These are phyloP conservation scores for Lottia gigantea DNA, from an alignment of 2,888 invertebrate species.

Conservation along the genomic window DNA sequence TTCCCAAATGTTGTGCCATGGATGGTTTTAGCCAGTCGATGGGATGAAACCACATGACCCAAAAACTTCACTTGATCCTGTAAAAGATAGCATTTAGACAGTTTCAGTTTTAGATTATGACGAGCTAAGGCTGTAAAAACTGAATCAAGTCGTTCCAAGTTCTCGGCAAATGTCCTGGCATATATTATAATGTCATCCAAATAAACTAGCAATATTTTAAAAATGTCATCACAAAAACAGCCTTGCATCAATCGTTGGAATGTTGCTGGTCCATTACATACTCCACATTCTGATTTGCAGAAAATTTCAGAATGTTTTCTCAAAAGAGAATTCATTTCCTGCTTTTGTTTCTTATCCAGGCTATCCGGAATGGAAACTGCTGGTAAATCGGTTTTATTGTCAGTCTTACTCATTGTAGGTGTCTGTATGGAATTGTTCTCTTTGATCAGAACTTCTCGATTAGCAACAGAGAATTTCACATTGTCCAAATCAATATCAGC, in stretches of 20 bases:
- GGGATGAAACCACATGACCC: slow-evolving; percentile 30
- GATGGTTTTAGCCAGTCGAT: slow-evolving; percentile 16
- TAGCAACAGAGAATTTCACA: no score
- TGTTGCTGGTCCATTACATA: slow-evolving; percentile 17
- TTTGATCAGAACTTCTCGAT: no score
- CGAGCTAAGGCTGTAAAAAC: neutral
- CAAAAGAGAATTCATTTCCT: no score
- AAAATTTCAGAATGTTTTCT: no score
- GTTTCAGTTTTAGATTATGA: slow-evolving; percentile 27
- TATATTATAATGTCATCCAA: slow-evolving; percentile 24
- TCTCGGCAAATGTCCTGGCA: slow-evolving; percentile 23
- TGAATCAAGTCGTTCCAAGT: slow-evolving; percentile 2
- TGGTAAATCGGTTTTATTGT: no score
- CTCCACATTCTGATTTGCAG: no score
- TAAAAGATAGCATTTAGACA: slow-evolving; percentile 31
- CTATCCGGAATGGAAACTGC: no score
- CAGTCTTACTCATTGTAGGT: no score
- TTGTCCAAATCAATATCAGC: no score
- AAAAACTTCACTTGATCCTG: slow-evolving; percentile 26
- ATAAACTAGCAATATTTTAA: slow-evolving; percentile 15
- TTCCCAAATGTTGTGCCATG: slow-evolving; percentile 18
- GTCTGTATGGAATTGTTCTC: no score
- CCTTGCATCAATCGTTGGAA: slow-evolving; percentile 30
- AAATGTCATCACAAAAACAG: slow-evolving; percentile 21
- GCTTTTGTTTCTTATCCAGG: no score